Percentiles rank a stretch among this genome's conserved stretches.
Evolutionary conservation across 2,113 vertebrate genomes (phyloP).

Genomic region (Galeopterus variegatus): DNA sequence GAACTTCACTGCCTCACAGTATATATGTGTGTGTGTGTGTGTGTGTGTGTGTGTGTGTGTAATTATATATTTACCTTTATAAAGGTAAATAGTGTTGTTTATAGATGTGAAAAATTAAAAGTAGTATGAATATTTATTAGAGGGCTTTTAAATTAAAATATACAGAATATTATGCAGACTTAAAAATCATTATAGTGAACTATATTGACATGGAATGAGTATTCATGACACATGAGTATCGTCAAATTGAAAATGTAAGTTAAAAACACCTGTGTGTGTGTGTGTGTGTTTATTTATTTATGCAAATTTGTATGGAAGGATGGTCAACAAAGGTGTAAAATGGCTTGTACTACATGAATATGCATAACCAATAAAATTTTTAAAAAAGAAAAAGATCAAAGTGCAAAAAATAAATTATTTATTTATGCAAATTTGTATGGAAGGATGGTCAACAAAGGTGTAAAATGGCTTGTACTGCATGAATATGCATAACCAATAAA

Average conservation of each 20-base stretch:
- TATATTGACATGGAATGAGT: background rate
- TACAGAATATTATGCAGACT: background rate
- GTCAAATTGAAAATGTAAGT: background rate
- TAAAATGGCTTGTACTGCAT: slow-evolving; percentile 35
- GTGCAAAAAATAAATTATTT: too few species aligned
- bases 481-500: too few species aligned
- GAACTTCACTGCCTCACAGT: background rate
- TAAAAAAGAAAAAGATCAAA: too few species aligned
- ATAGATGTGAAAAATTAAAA: background rate
- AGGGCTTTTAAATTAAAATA: background rate
- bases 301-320: background rate
- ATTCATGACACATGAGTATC: slow-evolving; percentile 4
- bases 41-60: too few species aligned
- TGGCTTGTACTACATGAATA: too few species aligned
- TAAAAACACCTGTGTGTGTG: background rate
- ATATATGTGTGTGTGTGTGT: too few species aligned
- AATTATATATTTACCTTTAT: too few species aligned
- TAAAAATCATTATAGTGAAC: background rate
- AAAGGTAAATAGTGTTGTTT: background rate
- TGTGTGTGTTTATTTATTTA: background rate
- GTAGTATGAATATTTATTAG: background rate
- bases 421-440: background rate
- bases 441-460: background rate
- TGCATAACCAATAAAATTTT: too few species aligned
- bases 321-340: slow-evolving; percentile 2